Base-by-base conservation (phyloP, 2,888 invertebrate genomes). In the Rhimphoctona megacephalus region DNA sequence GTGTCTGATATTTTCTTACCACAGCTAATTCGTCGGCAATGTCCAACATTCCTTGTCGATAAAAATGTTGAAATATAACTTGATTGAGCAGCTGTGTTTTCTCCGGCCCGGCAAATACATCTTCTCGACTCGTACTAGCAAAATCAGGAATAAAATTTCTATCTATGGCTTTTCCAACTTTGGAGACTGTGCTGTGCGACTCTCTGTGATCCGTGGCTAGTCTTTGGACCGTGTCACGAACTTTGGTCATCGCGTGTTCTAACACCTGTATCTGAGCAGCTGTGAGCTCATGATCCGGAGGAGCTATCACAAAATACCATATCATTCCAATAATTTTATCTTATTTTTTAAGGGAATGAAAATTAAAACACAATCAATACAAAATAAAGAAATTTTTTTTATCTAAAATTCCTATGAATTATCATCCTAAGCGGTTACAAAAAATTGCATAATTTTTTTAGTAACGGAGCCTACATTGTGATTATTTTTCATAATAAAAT, bases 141-240 rank as follows among this genome's bases (percentile, higher is more conserved):
- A 98, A 99, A 94, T 99, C 99, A 0, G 98, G 96, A 57, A 98
- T 97, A 92, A 99, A 99, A 95, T 98, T 98, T 91, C 98, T 96
- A 94, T 99, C 99, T 90, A 99, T 98, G 0, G 98, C 97, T 95
- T 99, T 99, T 76, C 99, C 99, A 73, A 99, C 98, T 95, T 98
- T 98, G 0, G 99, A 99, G 6, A 97, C 97, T 7, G 96, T 96
- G 89, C 96, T 96, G 92, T 98, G 98, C 22, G 98, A 95, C 87
- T 96, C 96, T 74, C 98, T 95, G 92, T 98, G 98, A 94, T 99
- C 98, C 85, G 97, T 96, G 0, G 98, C 97, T 90, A 99, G 95
- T 92, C 97, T 96, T 88, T 97, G 97, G 0, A 98, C 96, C 36
- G 97, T 97, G 92, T 98, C 98, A 92, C 97, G 97, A 54, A 98